These are phyloP conservation scores for Helostoma temminkii DNA, from an alignment of 2,797 vertebrate species.

Conservation along the genomic window DNA sequence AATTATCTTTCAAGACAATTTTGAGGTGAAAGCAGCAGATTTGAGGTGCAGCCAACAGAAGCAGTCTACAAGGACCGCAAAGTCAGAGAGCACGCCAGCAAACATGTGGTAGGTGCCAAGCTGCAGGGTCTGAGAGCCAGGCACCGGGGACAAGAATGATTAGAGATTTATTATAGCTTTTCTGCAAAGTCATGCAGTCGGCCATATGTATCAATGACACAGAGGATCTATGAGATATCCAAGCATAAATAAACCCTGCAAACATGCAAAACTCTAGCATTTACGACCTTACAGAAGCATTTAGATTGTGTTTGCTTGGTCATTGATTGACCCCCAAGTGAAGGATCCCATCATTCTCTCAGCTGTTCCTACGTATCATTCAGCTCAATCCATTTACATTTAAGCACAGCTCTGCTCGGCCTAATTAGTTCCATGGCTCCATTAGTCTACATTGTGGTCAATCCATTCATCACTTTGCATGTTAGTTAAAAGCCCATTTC, in stretches of 20 bases:
- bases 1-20: conserved; percentile 73
- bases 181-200: conserved; percentile 73
- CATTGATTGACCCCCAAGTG: conserved; percentile 81
- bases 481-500: conserved; percentile 83
- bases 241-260: neutral
- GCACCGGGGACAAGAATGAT: conserved; percentile 53
- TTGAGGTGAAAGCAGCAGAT: conserved; percentile 70
- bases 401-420: conserved; percentile 83
- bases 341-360: conserved; percentile 84
- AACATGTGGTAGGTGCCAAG: conserved; percentile 76
- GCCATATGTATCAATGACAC: conserved; percentile 32
- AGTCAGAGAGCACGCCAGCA: conserved; percentile 71
- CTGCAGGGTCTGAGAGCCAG: conserved; percentile 60
- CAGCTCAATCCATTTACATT: conserved; percentile 87
- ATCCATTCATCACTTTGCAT: conserved; percentile 84
- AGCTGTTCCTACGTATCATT: conserved; percentile 73
- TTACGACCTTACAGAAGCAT: conserved; percentile 32
- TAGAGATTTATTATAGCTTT: conserved; percentile 68
- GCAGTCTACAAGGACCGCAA: conserved; percentile 65
- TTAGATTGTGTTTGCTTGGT: conserved; percentile 68
- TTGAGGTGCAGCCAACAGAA: conserved; percentile 67
- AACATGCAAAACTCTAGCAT: conserved; percentile 11
- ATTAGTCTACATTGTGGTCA: conserved; percentile 84
- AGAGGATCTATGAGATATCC: conserved; percentile 6
- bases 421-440: conserved; percentile 87